These are phyloP conservation scores for Mugil cephalus DNA, from an alignment of 2,113 vertebrate genomes.

Conservation along the genomic window DNA sequence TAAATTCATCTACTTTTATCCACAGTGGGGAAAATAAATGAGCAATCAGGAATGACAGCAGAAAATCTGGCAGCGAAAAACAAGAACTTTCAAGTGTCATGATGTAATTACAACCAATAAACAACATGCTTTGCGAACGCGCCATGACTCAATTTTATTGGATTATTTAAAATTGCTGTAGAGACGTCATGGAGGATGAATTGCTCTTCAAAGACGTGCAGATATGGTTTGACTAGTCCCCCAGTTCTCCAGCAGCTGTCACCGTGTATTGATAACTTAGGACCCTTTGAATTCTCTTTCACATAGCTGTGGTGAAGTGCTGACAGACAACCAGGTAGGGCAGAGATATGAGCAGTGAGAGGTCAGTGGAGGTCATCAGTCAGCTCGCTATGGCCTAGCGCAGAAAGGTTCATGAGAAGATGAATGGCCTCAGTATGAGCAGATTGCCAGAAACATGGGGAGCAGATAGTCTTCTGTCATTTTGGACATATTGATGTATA, in stretches of 20 bases:
- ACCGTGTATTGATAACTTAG: slow-evolving; percentile 1
- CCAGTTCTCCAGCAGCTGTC: slow-evolving; percentile 12
- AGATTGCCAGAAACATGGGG: too few relatives aligned
- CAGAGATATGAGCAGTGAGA: slow-evolving; percentile 13
- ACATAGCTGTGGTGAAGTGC: slow-evolving; percentile 24
- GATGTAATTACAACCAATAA: background rate
- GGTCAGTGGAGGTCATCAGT: slow-evolving; percentile 49
- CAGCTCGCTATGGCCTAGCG: background rate
- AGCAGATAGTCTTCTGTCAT: too few relatives aligned
- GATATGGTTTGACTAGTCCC: background rate
- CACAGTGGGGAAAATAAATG: background rate
- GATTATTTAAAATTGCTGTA: background rate
- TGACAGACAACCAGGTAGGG: slow-evolving; percentile 49
- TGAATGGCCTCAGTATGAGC: background rate
- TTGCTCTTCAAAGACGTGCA: background rate
- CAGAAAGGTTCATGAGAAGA: slow-evolving; percentile 16
- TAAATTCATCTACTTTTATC: background rate
- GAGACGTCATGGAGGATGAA: background rate
- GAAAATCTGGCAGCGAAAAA: background rate
- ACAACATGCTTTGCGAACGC: too few relatives aligned
- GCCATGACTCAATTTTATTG: background rate
- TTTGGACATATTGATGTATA: background rate
- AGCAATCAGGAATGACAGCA: background rate
- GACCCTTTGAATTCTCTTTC: slow-evolving; percentile 16
- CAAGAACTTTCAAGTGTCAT: background rate